phyloP scores from a whole-genome alignment of 1,140 invertebrate genomes.

The Diabrotica virgifera region DNA sequence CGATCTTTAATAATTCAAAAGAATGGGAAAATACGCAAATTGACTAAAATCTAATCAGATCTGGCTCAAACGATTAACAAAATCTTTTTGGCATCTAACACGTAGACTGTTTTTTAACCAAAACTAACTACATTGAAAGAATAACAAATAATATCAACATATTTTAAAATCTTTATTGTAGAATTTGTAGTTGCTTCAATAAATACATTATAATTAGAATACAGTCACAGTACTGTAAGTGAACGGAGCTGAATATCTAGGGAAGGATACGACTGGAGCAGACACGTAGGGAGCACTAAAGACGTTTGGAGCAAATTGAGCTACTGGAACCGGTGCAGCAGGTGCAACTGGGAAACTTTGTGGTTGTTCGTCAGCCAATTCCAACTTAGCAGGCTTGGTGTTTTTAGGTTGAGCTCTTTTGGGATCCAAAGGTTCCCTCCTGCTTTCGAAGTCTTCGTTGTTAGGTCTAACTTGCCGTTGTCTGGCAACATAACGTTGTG shows the following conservation, averaged over 20 bases:
- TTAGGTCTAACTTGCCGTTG: neutral
- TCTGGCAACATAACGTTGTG: constrained; percentile 16
- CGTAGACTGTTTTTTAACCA: too few relatives aligned
- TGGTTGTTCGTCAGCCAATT: neutral
- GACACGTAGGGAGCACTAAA: neutral
- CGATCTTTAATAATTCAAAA: too few relatives aligned
- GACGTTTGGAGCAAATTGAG: constrained; percentile 13
- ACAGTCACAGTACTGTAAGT: constrained; percentile 14
- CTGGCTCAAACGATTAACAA: too few relatives aligned
- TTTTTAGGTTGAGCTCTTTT: neutral
- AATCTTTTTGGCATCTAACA: too few relatives aligned
- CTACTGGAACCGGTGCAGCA: constrained; percentile 5
- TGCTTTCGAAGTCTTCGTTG: neutral
- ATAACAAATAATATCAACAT: too few relatives aligned
- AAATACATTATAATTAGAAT: neutral
- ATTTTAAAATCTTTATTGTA: too few relatives aligned
- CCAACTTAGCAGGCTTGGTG: neutral
- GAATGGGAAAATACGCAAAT: too few relatives aligned
- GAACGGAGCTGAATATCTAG: neutral
- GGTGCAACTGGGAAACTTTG: neutral
- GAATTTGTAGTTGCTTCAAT: too few relatives aligned
- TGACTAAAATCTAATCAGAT: too few relatives aligned
- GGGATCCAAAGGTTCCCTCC: neutral
- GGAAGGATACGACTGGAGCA: neutral
- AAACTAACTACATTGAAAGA: too few relatives aligned